Percentiles rank a stretch among this genome's conserved stretches.
Evolutionary conservation across 1,140 invertebrate species (phyloP).

Genomic region (Drosophila virilis): DNA sequence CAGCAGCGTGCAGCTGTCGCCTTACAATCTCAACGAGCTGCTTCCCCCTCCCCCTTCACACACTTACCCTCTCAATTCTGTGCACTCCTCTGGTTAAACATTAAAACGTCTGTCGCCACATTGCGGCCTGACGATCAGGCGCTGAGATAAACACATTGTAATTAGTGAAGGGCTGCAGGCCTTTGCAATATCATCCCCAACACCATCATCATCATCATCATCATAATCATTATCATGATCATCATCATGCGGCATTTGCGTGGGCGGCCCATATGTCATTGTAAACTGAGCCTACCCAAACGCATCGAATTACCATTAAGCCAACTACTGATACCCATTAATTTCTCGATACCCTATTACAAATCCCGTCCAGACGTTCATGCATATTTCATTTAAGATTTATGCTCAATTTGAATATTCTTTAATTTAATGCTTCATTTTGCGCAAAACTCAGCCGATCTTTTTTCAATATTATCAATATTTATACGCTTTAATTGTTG

Average conservation of each 20-base stretch:
- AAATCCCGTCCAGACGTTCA: constrained; percentile 15
- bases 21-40: constrained; percentile 51
- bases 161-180: constrained; percentile 64
- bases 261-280: constrained; percentile 64
- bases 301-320: constrained; percentile 59
- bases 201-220: constrained; percentile 6
- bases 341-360: constrained; percentile 23
- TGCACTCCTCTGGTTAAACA: constrained; percentile 15
- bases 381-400: constrained; percentile 1
- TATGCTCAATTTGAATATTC: background rate
- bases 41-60: background rate
- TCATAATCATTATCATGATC: constrained; percentile 7
- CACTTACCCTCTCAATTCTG: background rate
- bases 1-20: constrained; percentile 65
- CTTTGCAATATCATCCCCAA: constrained; percentile 21
- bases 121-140: constrained; percentile 48
- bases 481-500: too few species aligned
- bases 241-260: constrained; percentile 9
- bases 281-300: constrained; percentile 65
- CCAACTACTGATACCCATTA: constrained; percentile 28
- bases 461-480: too few species aligned
- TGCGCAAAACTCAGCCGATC: too few species aligned
- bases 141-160: constrained; percentile 69
- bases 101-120: constrained; percentile 70
- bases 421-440: too few species aligned